Base-by-base conservation (phyloP, 2,797 vertebrate genomes). In the Silurus lanzhouensis region DNA sequence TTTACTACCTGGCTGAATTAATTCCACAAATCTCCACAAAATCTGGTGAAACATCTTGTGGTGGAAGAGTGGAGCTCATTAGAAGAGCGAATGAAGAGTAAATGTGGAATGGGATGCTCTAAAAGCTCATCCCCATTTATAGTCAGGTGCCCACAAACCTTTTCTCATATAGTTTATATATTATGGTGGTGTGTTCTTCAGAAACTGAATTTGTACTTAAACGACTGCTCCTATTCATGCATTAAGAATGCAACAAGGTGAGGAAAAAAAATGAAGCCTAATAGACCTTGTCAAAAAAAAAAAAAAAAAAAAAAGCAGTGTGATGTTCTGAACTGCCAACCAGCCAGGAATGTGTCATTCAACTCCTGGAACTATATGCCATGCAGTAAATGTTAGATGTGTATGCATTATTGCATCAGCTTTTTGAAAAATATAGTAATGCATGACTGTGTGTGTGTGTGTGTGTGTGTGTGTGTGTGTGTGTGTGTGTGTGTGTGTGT, bases 381-480 rank as follows among this genome's bases (percentile, higher is more conserved):
- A 27, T 20, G 52, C n/a, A 66, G 46, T 55, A 67, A 67, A 55
- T 80, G 46, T 81, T 52, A 81, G 52, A 52, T 81, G 63, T 2
- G 15, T 13, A 12, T 81, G 46, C 20, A 46, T 52, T 81, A 27
- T 81, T 55, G 44, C 15, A 66, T 80, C 78, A 48, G 61, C 13
- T 66, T 14, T 48, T 48, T 52, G 22, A 66, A 80, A 46, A 66
- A 7, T 52, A 7, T 52, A 52, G 38, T 25, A 66, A 25, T 25
- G 22, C 38, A 48, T 52, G 48, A 7, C 6, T 52, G 64, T 27
- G n/a, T 66, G 63, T 67, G 64, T 27, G n/a, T 64, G 63, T 66
- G 64, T 27, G n/a, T 64, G 63, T 66, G 64, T 27, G n/a, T 64
- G 63, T 27, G 64, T 27, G n/a, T 25, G 10, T 67, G 64, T 13